Evolutionary conservation across 2,113 vertebrate genomes (phyloP), one percentile per base, ranked within the genome.

Genomic region (Anolis carolinensis): DNA sequence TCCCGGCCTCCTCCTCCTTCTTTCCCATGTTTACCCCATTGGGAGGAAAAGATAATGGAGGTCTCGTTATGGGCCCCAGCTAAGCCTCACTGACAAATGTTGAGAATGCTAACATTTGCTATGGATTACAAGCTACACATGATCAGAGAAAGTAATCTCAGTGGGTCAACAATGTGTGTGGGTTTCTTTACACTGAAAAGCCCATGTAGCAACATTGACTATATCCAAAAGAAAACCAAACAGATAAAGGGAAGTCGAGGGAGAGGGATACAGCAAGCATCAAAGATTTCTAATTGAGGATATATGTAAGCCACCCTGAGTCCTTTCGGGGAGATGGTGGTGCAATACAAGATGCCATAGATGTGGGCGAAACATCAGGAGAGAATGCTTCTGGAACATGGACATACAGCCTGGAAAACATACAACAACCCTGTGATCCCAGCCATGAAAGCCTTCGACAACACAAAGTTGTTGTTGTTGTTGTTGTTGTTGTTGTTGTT

Each of bases 11-110:
- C 11, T 2, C n/a, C n/a, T 44, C 5, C 39, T 18, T 16, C 21
- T 87, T 89, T 87, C 87, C 78, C 83, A 87, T 20, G 30, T 85
- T 86, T 89, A 87, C 84, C 39, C 30, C 72, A 85, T 20, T 27
- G 77, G 52, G 70, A 72, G 78, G 67, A 36, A 75, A 52, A 84
- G 74, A 81, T 65, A 73, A 59, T 7, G 55, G 18, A n/a, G 82
- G 63, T 77, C 25, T n/a, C 16, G 81, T 74, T 36, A 67, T 5
- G 52, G 71, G 70, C 44, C 7, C 85, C 76, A 82, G 30, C 78
- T 71, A 78, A 75, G 44, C 0, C 50, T 67, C 52, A 86, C 81
- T 91, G 89, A 88, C 75, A 72, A 75, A 83, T 63, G 63, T 34
- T 36, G 59, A 62, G 72, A 65, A 79, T 32, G 36, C 55, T 3